A percentile compares a stretch with the other conserved stretches of the same genome.
These are phyloP conservation scores for Caenorhabditis sp. DNA, from an alignment of 2,888 invertebrate genomes.

Conservation along the genomic window DNA sequence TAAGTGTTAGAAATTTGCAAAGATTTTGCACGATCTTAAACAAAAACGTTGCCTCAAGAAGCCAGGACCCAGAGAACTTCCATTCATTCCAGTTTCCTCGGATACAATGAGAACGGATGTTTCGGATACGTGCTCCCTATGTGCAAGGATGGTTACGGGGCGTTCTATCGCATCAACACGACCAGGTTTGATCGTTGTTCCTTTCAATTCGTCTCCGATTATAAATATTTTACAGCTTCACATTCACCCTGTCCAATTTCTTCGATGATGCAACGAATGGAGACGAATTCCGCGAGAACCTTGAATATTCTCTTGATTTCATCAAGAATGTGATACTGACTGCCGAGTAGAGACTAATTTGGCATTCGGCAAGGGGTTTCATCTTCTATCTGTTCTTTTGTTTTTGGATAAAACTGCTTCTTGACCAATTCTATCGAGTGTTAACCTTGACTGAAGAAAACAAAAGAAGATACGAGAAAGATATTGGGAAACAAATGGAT, in stretches of 20 bases:
- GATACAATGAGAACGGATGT: constrained; percentile 72
- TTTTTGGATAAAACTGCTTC: constrained; percentile 36
- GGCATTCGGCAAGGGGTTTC: constrained; percentile 2
- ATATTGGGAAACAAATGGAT: constrained; percentile 3
- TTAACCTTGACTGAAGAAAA: constrained; percentile 16
- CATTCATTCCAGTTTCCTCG: constrained; percentile 67
- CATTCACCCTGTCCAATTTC: constrained; percentile 55
- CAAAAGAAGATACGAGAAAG: constrained; percentile 12
- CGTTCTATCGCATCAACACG: constrained; percentile 83
- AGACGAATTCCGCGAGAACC: constrained; percentile 53
- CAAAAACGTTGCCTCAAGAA: no score
- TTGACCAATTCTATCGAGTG: constrained; percentile 3
- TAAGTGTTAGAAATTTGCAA: no score
- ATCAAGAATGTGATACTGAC: constrained; percentile 53
- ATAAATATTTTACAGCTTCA: constrained; percentile 37
- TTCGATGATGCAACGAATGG: constrained; percentile 36
- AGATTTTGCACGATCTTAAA: no score
- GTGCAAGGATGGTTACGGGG: constrained; percentile 84
- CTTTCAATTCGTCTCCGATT: background rate
- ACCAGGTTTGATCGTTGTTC: constrained; percentile 28
- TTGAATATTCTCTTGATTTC: constrained; percentile 47
- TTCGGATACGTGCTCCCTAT: constrained; percentile 84
- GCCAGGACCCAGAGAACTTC: no score
- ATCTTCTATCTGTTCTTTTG: constrained; percentile 20
- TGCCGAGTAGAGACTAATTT: constrained; percentile 1